Evolutionary conservation across 92 coral and sea anemone genomes (phyloP).

Genomic region (Chrysogorgia sp.): DNA sequence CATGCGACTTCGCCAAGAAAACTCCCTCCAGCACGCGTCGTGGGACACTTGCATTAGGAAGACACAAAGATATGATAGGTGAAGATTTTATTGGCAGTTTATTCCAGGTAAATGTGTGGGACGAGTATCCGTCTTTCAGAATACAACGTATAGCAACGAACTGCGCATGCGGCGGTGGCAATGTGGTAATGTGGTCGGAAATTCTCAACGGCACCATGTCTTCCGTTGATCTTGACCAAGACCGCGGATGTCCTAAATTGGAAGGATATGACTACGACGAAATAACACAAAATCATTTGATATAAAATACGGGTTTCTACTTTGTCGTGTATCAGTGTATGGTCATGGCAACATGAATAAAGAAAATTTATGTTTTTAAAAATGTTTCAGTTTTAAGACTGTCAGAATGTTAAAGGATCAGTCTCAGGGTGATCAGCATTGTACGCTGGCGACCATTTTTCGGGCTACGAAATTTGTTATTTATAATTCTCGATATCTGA

Average conservation of each 20-base stretch:
- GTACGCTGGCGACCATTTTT: no score
- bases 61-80: neutral
- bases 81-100: slow-evolving; percentile 3
- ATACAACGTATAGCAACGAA: slow-evolving; percentile 31
- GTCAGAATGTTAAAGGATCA: no score
- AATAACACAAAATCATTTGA: slow-evolving; percentile 17
- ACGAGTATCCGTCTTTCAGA: slow-evolving; percentile 35
- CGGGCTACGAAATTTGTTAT: no score
- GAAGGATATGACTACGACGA: slow-evolving; percentile 35
- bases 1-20: slow-evolving; percentile 5
- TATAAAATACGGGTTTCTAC: neutral
- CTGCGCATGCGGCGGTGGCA: slow-evolving; percentile 39
- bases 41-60: slow-evolving; percentile 16
- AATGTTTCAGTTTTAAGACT: no score
- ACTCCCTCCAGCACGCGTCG: neutral
- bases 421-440: no score
- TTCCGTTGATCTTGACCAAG: neutral
- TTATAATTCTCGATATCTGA: no score
- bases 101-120: slow-evolving; percentile 40
- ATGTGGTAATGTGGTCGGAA: slow-evolving; percentile 12
- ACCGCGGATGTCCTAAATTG: slow-evolving; percentile 16
- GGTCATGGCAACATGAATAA: no score
- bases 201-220: slow-evolving; percentile 31
- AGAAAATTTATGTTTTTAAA: no score
- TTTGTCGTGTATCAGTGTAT: no score